phyloP scores from a whole-genome alignment of 37 sponge, comb jelly and placozoan genomes.

The Aplysina aerophoba region DNA sequence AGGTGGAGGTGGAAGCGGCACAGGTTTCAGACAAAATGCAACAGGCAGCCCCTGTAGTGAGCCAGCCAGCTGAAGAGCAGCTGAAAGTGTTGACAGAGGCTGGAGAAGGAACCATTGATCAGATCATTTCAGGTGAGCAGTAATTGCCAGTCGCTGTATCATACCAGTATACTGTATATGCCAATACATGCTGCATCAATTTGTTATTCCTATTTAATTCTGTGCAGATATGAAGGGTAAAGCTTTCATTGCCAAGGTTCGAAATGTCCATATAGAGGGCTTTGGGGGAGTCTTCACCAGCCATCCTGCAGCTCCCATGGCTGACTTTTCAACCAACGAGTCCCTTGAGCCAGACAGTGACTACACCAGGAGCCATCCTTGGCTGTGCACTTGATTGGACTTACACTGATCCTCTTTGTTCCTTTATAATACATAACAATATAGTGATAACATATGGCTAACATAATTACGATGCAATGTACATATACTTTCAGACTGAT shows the following conservation, averaged over 20 bases:
- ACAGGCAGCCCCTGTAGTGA: too few relatives aligned
- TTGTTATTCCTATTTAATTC: neutral
- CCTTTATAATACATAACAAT: too few relatives aligned
- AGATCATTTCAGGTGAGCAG: constrained; percentile 5
- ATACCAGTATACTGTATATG: neutral
- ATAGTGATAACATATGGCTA: too few relatives aligned
- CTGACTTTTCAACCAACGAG: constrained; percentile 6
- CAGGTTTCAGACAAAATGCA: too few relatives aligned
- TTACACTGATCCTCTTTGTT: too few relatives aligned
- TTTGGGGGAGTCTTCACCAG: constrained; percentile 6
- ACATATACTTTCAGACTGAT: too few relatives aligned
- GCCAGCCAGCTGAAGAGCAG: neutral
- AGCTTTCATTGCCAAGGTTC: neutral
- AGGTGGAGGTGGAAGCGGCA: too few relatives aligned
- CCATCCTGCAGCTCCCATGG: neutral
- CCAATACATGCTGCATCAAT: neutral
- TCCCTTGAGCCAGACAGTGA: neutral
- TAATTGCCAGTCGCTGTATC: neutral
- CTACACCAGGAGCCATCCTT: neutral
- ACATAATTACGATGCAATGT: too few relatives aligned
- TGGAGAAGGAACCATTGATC: constrained; percentile 24
- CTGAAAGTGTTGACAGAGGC: neutral
- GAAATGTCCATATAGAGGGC: neutral
- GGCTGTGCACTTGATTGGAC: neutral
- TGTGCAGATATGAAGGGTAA: neutral